phyloP scores from a whole-genome alignment of 2,797 vertebrate species.

The Trichosurus vulpecula region DNA sequence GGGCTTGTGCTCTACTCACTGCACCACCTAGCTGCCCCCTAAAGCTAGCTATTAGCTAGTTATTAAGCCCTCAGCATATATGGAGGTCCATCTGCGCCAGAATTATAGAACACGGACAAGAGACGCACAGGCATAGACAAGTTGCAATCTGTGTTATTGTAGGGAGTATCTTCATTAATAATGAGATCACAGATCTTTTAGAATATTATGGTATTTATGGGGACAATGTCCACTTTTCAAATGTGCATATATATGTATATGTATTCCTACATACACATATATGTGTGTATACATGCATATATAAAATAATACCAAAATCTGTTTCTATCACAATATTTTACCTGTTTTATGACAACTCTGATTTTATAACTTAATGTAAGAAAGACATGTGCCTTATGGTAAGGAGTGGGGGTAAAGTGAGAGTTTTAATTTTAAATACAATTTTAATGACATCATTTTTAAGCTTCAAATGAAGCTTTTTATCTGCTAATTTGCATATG shows the following conservation, averaged over 20 bases:
- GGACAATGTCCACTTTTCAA: neutral
- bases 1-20: too few relatives aligned
- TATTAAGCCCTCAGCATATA: neutral
- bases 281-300: neutral
- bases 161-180: neutral
- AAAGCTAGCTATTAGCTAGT: neutral
- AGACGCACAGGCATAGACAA: neutral
- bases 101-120: neutral
- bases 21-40: too few relatives aligned
- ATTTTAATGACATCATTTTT: constrained; percentile 10
- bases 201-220: neutral
- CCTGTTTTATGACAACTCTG: neutral
- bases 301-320: neutral
- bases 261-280: neutral
- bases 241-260: neutral
- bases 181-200: neutral
- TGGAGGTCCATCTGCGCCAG: neutral
- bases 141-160: neutral
- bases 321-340: neutral
- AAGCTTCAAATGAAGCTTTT: constrained; percentile 9
- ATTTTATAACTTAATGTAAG: neutral
- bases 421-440: neutral
- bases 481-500: neutral
- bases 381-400: neutral
- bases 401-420: neutral